Base-by-base conservation (phyloP, 2,113 vertebrate species). In the Ranitomeya imitator region DNA sequence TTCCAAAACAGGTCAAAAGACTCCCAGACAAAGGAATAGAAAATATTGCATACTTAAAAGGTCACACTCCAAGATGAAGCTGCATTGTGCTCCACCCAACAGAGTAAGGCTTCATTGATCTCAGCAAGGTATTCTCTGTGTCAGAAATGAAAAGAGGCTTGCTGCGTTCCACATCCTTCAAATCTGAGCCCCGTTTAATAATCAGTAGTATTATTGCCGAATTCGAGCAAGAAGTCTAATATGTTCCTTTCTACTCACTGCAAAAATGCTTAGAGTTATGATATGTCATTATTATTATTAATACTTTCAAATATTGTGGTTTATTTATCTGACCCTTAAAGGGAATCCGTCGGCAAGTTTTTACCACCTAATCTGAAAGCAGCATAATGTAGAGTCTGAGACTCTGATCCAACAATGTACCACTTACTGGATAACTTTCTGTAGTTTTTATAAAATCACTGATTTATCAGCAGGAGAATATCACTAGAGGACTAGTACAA, bases 21-120 rank as follows among this genome's bases (percentile, higher is more conserved):
- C n/a, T 79, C 45, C 16, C 60, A 88, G 67, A 88, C 86, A 88
- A 88, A 88, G 52, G 60, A 74, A 84, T 65, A 84, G 71, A 88
- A 83, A 88, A 88, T 76, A 88, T 81, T 82, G 87, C 80, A 88
- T 84, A 88, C 65, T 77, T 83, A 88, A 88, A 88, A 88, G 87
- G 80, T 83, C 87, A 88, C 6, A 77, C 14, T 77, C 21, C 65
- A 54, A 83, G 57, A 88, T 88, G 59, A 84, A 77, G 37, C n/a
- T 77, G 18, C 31, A 71, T 69, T 79, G 51, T 71, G 52, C 86
- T 80, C 63, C 63, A 80, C 86, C 86, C 78, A 81, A 21, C 86
- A 80, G 77, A 69, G 77, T 80, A n/a, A 87, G 63, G n/a, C 23
- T 45, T 69, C 63, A 87, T 69, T 87, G 86, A 87, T 87, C 86